Conservation (phyloP, 2,113 vertebrate species). For the Bufo bufo region DNA sequence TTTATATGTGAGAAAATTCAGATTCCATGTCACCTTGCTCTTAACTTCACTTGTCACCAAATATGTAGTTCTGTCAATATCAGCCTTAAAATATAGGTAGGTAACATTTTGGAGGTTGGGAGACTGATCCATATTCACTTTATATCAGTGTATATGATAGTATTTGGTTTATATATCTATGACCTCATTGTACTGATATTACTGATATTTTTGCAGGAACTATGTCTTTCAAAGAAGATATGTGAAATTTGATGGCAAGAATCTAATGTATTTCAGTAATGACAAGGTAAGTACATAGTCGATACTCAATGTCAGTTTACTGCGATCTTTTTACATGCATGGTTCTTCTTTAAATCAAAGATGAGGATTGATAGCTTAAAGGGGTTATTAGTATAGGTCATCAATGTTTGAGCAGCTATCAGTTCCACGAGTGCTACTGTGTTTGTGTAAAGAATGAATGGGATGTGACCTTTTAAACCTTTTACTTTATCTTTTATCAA, state of each 20-base stretch:
- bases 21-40: too few relatives aligned
- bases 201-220: slow-evolving; percentile 75
- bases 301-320: neutral
- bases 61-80: neutral
- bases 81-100: neutral
- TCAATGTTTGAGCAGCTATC: neutral
- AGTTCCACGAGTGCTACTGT: too few relatives aligned
- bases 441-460: too few relatives aligned
- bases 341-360: neutral
- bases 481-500: too few relatives aligned
- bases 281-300: slow-evolving; percentile 82
- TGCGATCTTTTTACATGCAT: neutral
- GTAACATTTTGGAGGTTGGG: neutral
- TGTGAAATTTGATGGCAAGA: slow-evolving; percentile 91
- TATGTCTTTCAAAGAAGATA: slow-evolving; percentile 97
- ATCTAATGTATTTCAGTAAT: slow-evolving; percentile 91
- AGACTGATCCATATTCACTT: neutral
- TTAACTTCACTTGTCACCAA: too few relatives aligned
- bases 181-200: neutral
- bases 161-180: neutral
- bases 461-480: too few relatives aligned
- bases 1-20: too few relatives aligned
- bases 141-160: neutral
- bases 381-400: neutral
- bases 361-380: too few relatives aligned